Evolutionary conservation across 2,113 vertebrate species (phyloP).

Genomic region (Sinocyclocheilus rhinocerous): DNA sequence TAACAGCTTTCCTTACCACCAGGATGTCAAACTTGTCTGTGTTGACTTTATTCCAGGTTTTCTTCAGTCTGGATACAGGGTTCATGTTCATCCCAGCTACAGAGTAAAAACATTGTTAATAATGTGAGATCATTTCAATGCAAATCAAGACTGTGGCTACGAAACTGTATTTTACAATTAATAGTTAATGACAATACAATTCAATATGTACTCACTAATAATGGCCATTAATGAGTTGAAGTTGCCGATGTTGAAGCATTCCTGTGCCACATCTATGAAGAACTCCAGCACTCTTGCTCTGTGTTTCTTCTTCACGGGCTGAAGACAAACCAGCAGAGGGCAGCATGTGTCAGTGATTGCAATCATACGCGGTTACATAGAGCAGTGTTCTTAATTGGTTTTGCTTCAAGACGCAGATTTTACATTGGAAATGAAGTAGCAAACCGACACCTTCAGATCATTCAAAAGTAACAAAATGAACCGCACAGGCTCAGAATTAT

Average conservation of each 20-base stretch:
- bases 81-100: conserved; percentile 96
- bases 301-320: conserved; percentile 95
- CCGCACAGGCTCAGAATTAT: background rate
- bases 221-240: conserved; percentile 97
- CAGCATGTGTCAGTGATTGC: conserved; percentile 12
- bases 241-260: conserved; percentile 97
- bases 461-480: background rate
- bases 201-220: conserved; percentile 84
- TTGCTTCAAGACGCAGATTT: conserved; percentile 2
- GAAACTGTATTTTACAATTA: background rate
- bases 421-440: background rate
- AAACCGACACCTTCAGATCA: background rate
- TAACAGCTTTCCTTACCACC: conserved; percentile 77
- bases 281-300: conserved; percentile 91
- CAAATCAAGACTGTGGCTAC: background rate
- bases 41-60: conserved; percentile 96
- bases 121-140: background rate
- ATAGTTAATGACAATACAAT: too few species aligned
- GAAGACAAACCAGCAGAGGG: conserved; percentile 46
- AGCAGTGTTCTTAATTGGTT: background rate
- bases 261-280: conserved; percentile 92
- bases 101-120: background rate
- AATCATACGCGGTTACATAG: background rate
- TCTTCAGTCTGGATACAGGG: conserved; percentile 91
- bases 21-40: conserved; percentile 95